phyloP scores from a whole-genome alignment of 2,113 vertebrate genomes.

The Pelodiscus sinensis region DNA sequence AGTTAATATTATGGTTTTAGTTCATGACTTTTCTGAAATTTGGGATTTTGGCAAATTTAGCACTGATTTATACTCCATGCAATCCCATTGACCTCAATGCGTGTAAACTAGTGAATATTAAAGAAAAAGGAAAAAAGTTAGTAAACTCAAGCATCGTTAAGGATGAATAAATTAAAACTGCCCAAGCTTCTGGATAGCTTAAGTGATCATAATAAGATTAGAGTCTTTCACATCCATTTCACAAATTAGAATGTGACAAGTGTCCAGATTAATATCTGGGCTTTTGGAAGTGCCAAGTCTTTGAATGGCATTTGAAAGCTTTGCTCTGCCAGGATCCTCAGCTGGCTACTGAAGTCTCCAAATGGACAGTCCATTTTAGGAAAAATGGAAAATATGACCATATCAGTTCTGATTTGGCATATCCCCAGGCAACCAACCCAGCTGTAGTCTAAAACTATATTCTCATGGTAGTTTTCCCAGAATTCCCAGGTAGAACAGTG shows the following conservation, averaged over 20 bases:
- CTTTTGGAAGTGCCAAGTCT: background rate
- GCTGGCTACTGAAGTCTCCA: background rate
- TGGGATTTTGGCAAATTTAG: background rate
- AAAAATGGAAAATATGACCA: background rate
- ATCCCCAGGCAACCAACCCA: background rate
- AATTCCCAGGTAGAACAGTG: background rate
- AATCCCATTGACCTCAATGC: background rate
- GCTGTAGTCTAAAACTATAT: background rate
- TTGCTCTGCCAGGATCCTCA: background rate
- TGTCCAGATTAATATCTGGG: background rate
- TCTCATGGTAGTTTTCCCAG: background rate
- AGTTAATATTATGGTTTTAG: background rate
- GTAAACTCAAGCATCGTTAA: background rate
- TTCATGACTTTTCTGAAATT: background rate
- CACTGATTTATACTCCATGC: background rate
- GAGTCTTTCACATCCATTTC: conserved; percentile 22
- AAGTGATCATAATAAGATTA: background rate
- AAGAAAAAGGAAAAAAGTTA: background rate
- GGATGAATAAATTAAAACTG: background rate
- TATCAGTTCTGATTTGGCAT: accelerated
- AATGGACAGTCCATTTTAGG: background rate
- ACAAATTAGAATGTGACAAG: conserved; percentile 26
- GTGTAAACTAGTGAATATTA: background rate
- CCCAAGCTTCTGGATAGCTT: background rate
- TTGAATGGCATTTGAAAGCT: conserved; percentile 3